Base-by-base conservation (phyloP, 2,888 invertebrate genomes). In the Acleris emargana region DNA sequence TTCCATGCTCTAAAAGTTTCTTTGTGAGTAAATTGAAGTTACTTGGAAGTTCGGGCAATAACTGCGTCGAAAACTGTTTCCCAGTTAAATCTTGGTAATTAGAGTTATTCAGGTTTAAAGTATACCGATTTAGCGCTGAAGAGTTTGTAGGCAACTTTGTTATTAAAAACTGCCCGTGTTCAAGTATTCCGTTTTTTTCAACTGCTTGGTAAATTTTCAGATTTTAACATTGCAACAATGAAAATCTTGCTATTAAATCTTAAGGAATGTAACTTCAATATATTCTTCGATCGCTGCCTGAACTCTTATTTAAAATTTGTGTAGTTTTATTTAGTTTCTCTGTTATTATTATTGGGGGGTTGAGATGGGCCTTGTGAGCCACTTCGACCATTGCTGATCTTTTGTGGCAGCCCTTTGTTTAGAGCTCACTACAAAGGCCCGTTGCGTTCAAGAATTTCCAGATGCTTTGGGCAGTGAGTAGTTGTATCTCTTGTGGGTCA, bases 61-160 rank as follows among this genome's bases (percentile, higher is more conserved):
- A 70, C 70, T 69, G 67, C 68, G 67, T 64, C 57, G 67, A 71
- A 71, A 73, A 73, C 71, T 67, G 72, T 70, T 73, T 73, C 58
- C 64, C 68, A 58, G 69, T 69, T 71, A 67, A 69, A 69, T 69
- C 70, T 49, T 60, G 69, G 71, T 71, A 76, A 76, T 76, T 74
- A 76, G 68, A 68, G 71, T 69, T 69, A 68, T 68, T 66, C 67
- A 50, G 66, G 52, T 58, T 62, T 67, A 62, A 68, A 66, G 68
- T 71, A 66, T 68, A 63, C 43, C 54, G 58, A 62, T 54, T 67
- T 62, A 47, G 49, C 49, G 55, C 54, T 47, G 58, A 45, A n/a
- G 28, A 57, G 62, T 62, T 62, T 62, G 38, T 53, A 18, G 16
- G 49, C 42, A 38, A 50, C 47, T 62, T 43, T 55, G 42, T 28